A percentile compares a stretch with the other conserved stretches of the same genome.
These are phyloP conservation scores for Vireo griseus DNA, from an alignment of 2,797 vertebrate species.

Conservation along the genomic window DNA sequence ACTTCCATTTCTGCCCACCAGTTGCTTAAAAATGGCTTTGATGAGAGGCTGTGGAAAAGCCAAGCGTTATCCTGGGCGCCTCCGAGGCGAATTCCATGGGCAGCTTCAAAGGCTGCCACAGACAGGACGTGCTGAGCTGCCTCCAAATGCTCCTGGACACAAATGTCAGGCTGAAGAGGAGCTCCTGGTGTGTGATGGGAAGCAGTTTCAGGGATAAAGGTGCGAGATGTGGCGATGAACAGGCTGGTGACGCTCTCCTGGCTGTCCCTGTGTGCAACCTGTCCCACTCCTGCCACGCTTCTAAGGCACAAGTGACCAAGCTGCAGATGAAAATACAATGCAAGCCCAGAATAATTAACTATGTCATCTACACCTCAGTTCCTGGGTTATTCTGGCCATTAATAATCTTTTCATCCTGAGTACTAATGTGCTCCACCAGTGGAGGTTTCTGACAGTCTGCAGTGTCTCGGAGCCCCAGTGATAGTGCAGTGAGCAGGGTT, in stretches of 20 bases:
- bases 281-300: not conserved
- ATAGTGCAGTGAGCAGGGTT: not conserved
- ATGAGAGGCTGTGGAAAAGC: not conserved
- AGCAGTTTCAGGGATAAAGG: not conserved
- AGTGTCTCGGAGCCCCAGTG: not conserved
- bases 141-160: not conserved
- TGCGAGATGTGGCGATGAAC: not conserved
- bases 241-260: not conserved
- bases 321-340: not conserved
- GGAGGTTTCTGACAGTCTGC: not conserved
- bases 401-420: not conserved
- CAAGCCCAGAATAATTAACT: not conserved
- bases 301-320: not conserved
- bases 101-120: slow-evolving; percentile 7
- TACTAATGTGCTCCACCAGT: not conserved
- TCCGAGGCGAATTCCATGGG: not conserved
- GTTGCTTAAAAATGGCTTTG: not conserved
- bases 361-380: not conserved
- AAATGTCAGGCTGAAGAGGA: not conserved
- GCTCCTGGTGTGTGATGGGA: not conserved
- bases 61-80: not conserved
- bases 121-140: not conserved
- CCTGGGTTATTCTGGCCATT: not conserved
- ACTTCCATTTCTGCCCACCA: not conserved
- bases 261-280: not conserved